These are phyloP conservation scores for Mythimna loreyi DNA, from an alignment of 2,888 invertebrate genomes.

Conservation along the genomic window DNA sequence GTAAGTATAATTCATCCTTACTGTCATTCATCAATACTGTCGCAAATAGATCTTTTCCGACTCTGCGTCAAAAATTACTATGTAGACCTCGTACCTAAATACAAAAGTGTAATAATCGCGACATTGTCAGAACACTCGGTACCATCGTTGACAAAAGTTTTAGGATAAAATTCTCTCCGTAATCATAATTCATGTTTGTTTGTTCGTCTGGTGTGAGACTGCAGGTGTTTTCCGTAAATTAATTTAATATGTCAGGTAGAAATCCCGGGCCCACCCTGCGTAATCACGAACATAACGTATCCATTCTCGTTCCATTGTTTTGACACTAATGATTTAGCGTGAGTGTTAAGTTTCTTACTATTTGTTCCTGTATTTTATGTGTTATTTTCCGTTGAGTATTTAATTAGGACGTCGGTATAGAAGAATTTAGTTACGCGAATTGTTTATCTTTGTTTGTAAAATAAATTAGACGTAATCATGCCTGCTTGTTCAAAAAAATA, in stretches of 20 bases:
- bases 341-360: constrained; percentile 62
- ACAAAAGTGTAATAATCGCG: constrained; percentile 21
- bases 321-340: constrained; percentile 65
- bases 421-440: neutral
- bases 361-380: constrained; percentile 33
- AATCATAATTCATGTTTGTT: constrained; percentile 58
- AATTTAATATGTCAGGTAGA: constrained; percentile 68
- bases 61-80: neutral
- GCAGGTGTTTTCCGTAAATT: constrained; percentile 70
- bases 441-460: constrained; percentile 11
- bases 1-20: neutral
- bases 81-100: neutral
- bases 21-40: no score
- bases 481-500: neutral
- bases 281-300: constrained; percentile 66
- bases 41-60: neutral
- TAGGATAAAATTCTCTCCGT: constrained; percentile 27
- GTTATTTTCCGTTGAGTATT: constrained; percentile 20
- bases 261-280: constrained; percentile 39
- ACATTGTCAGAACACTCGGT: constrained; percentile 1
- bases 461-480: neutral
- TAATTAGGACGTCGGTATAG: constrained; percentile 22
- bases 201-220: constrained; percentile 60
- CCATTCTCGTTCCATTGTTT: constrained; percentile 65
- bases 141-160: constrained; percentile 30